Conservation (phyloP, 2,113 vertebrate species). For the Cercocebus atys region DNA sequence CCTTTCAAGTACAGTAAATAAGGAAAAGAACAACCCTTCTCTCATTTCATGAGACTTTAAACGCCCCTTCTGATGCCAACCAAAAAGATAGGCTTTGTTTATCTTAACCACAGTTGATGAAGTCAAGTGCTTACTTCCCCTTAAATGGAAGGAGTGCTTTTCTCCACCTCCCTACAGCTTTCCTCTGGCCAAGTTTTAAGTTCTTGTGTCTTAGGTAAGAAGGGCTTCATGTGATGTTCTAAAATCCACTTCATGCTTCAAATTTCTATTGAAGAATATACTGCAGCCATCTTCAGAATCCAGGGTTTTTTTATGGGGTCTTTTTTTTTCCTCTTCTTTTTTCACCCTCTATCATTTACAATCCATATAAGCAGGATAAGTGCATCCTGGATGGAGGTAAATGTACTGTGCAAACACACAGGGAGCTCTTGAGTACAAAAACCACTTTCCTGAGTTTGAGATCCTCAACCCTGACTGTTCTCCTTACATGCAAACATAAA, state of each 20-base stretch:
- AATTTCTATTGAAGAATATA: neutral
- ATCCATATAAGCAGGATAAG: neutral
- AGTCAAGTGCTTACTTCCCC: neutral
- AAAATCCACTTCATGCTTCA: neutral
- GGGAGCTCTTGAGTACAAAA: neutral
- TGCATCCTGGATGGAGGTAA: neutral
- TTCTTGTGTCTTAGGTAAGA: neutral
- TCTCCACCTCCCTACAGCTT: neutral
- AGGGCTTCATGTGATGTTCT: neutral
- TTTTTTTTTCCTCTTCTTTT: neutral
- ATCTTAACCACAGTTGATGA: neutral
- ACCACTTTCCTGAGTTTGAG: neutral
- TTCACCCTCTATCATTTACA: neutral
- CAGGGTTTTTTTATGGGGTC: too few species aligned
- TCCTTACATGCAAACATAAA: neutral
- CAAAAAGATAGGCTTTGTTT: neutral
- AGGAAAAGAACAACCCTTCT: neutral
- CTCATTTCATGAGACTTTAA: neutral
- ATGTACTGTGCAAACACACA: neutral
- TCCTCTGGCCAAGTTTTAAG: neutral
- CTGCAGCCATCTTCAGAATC: neutral
- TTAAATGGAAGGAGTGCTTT: neutral
- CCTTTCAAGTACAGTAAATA: neutral
- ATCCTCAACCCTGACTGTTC: neutral
- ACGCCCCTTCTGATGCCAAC: neutral